phyloP scores from a whole-genome alignment of 2,888 invertebrate genomes.

The Proisotoma minuta region DNA sequence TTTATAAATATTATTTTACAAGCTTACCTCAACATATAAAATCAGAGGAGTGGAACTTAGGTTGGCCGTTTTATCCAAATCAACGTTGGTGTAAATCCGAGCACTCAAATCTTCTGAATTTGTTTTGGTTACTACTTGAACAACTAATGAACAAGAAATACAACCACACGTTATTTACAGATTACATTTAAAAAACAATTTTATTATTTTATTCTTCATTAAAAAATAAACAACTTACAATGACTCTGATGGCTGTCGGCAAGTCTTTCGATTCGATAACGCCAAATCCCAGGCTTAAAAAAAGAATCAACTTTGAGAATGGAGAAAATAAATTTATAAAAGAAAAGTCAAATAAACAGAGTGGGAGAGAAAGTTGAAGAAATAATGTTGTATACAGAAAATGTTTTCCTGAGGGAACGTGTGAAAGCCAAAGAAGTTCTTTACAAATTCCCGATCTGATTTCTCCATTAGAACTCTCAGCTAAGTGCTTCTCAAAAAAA shows the following conservation, averaged over 20 bases:
- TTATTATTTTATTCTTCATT: background rate
- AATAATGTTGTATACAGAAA: background rate
- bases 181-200: background rate
- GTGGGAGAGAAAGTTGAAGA: background rate
- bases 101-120: constrained; percentile 45
- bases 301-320: background rate
- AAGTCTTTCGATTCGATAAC: constrained; percentile 46
- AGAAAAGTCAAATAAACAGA: background rate
- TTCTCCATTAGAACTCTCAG: constrained; percentile 2
- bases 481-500: too few species aligned
- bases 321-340: background rate
- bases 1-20: too few species aligned
- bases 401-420: background rate
- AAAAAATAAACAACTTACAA: constrained; percentile 14
- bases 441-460: background rate
- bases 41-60: constrained; percentile 43
- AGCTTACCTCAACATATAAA: constrained; percentile 43
- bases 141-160: background rate
- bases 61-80: constrained; percentile 44
- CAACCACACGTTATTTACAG: background rate
- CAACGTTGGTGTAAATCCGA: constrained; percentile 43
- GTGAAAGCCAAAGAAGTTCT: background rate
- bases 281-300: constrained; percentile 46
- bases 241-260: constrained; percentile 47
- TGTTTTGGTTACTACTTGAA: constrained; percentile 45